These are phyloP conservation scores for Phyllostomus hastatus DNA, from an alignment of 2,113 vertebrate species.

Conservation along the genomic window DNA sequence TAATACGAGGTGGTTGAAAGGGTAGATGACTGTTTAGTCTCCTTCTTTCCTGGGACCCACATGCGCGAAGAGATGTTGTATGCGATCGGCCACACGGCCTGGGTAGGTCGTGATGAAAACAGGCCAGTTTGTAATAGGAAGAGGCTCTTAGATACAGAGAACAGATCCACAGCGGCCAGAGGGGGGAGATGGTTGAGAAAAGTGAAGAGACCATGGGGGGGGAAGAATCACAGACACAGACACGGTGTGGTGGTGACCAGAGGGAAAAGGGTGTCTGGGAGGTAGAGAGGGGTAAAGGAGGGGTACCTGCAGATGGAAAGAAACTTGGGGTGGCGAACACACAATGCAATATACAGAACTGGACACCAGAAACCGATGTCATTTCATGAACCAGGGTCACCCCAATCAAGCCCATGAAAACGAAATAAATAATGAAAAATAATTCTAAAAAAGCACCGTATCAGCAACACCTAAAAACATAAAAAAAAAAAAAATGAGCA, in stretches of 20 bases:
- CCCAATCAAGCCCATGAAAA: not conserved
- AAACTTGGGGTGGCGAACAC: not conserved
- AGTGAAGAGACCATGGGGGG: not conserved
- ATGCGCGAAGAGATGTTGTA: not conserved
- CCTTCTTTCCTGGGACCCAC: not conserved
- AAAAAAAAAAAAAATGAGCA: not conserved
- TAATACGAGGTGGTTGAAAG: not conserved
- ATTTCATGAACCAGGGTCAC: not conserved
- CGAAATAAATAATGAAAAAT: not conserved
- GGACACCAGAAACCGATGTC: not conserved
- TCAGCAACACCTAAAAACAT: not conserved
- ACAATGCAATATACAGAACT: not conserved
- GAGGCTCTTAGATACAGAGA: not conserved
- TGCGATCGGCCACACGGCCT: not conserved
- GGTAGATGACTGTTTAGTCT: not conserved
- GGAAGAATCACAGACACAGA: not conserved
- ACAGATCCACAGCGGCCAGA: not conserved
- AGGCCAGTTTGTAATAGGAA: not conserved
- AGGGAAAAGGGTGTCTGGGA: not conserved
- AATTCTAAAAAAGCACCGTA: not conserved
- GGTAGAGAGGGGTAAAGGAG: not conserved
- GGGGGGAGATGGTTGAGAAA: not conserved
- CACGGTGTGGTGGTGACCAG: not conserved
- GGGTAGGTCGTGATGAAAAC: not conserved
- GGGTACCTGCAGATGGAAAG: not conserved